Evolutionary conservation across 2,888 invertebrate species (phyloP), one percentile per base, ranked within the genome.

Genomic region (Xylota segnis): DNA sequence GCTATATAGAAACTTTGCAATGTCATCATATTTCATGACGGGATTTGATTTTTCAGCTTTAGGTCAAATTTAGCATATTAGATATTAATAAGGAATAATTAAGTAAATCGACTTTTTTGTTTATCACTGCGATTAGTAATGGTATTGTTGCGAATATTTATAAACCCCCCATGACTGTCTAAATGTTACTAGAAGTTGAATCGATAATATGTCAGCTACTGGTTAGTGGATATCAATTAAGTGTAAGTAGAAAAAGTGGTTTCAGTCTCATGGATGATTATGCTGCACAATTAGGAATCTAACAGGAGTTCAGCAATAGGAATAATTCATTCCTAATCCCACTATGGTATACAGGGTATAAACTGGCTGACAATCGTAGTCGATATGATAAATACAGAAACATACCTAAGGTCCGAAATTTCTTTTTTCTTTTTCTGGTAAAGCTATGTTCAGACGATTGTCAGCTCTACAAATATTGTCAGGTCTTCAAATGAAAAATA

Each of bases 11-110:
- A 34, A 16, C 1, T 29, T 29, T 29, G 29, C 56, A n/a, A 29
- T 56, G 56, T 37, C 40, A 40, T 59, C 40, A 40, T 40, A 58
- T 23, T 18, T 58, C 58, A 34, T 18, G 27, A 14, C 47, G 16
- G 32, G 4, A 12, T 47, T 10, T 9, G 0, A 32, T 43, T 27
- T 61, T 43, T 14, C 12, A 43, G 10, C 23, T 43, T 16, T 34
- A n/a, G 23, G 23, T 52, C 66, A 52, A 37, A 52, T 52, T 27
- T 18, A 52, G 37, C 66, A 9, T 23, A 52, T 66, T 66, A 27
- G 6, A n/a, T 14, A 34, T 18, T 29, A 23, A 45, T 47, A 5
- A 14, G 32, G 56, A n/a, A 54, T 32, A 16, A 32, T 34, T 14
- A 56, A 32, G 27, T 9, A 34, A 18, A 12, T 59, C 59, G n/a